Evolutionary conservation across 2,113 vertebrate species (phyloP), one percentile per base, ranked within the genome.

Genomic region (Smithornis capensis): DNA sequence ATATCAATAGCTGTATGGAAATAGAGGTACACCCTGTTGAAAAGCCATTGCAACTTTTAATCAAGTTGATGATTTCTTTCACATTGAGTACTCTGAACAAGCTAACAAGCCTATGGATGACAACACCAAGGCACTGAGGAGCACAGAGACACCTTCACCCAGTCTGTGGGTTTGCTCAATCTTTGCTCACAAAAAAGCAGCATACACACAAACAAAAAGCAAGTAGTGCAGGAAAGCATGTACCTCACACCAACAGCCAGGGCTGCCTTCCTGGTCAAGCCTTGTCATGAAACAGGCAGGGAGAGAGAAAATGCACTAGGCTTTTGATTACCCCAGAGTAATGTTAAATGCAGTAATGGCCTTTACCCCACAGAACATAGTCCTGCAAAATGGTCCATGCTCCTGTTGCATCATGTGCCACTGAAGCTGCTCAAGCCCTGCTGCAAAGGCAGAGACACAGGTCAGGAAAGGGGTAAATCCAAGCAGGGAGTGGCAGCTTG

Each of bases 341-440:
- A 38, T 4, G 9, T 24, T 83, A 76, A 73, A 15, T 14, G 27
- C 33, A 44, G 53, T 4, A 31, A 65, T 10, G 55, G 42, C 40
- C 87, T 86, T 87, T 35, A 45, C 5, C 18, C 42, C 2, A 0
- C 10, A 28, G 53, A 77, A 27, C 68, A 69, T 35, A 29, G 29
- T 29, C 56, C 83, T 22, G 2, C 33, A 49, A n/a, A 52, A 17
- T 1, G 12, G 17, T 44, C 52, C 16, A 0, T 3, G 2, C 31
- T 57, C 47, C 64, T 12, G 25, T 27, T 81, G 37, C 35, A 18
- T 50, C 64, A 7, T 2, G 7, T 4, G 3, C 45, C 40, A 7
- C 29, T 2, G 12, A 31, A 47, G 62, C 69, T 23, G 24, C 35
- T 55, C 37, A 4, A 50, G 42, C 42, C 65, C 59, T 57, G 35